Base-by-base conservation (phyloP, 1,140 invertebrate species). In the Eurosta solidaginis region DNA sequence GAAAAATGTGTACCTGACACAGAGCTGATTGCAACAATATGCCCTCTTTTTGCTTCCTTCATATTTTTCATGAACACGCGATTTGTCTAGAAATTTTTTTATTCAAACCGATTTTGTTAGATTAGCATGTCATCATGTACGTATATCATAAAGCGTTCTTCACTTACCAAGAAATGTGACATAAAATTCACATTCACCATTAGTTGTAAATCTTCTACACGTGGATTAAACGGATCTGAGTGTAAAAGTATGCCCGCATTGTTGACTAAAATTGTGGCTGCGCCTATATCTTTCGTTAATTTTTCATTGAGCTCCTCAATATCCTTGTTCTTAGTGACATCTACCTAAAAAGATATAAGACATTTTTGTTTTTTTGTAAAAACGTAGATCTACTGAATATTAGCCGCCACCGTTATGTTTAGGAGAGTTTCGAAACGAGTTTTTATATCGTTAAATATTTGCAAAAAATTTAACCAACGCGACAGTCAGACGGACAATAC, bases 21-120 rank as follows among this genome's bases (percentile, higher is more conserved):
- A 77, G 93, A 95, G 0, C 95, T 92, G 33, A 97, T 91, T 1
- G 93, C 95, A 0, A 97, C 94, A 59, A 97, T 92, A 80, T 97
- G 96, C 1, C 96, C 96, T 74, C 91, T 89, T 83, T 95, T 92
- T 36, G 90, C 89, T 78, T 94, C 89, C 89, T 96, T 94, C 96
- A 97, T 97, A 22, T 91, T 90, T 20, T 93, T 93, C 45, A 97
- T 84, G 86, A 92, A 92, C 0, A 90, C 88, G 82, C 91, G 91
- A 0, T 90, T 89, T 27, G 89, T 92, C 92, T 92, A 79, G 6
- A 27, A n/a, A n/a, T 29, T 4, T 29, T 45, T 9, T 9, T 0
- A 20, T 59, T 27, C 4, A 74, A 10, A 14, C 22, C 25, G 9
- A 45, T 22, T 1, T 20, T 22, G 12, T 9, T 45, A 45, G 54